Conservation (phyloP, 2,113 vertebrate genomes). For the Notothenia coriiceps region DNA sequence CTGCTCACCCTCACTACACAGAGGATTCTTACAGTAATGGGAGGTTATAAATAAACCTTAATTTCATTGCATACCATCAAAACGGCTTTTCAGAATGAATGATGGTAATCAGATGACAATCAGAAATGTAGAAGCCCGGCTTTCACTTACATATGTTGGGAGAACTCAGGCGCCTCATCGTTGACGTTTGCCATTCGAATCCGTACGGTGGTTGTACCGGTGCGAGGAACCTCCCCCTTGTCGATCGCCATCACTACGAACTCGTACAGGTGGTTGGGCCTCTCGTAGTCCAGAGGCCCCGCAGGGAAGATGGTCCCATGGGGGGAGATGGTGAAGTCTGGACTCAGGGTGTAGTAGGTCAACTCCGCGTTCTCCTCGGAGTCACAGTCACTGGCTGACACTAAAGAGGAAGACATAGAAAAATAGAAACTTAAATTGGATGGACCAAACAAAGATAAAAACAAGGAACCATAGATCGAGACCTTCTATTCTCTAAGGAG, state of each 20-base stretch:
- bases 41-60: no score
- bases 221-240: slow-evolving; percentile 86
- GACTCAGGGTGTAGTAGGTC: slow-evolving; percentile 88
- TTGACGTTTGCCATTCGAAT: slow-evolving; percentile 91
- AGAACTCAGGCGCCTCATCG: slow-evolving; percentile 90
- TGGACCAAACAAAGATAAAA: not conserved
- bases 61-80: not conserved
- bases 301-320: slow-evolving; percentile 89
- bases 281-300: slow-evolving; percentile 87
- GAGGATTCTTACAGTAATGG: not conserved
- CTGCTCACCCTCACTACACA: not conserved
- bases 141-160: slow-evolving; percentile 86
- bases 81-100: not conserved
- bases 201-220: slow-evolving; percentile 90
- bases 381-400: slow-evolving; percentile 91
- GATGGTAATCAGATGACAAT: not conserved
- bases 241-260: slow-evolving; percentile 92
- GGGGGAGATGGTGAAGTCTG: slow-evolving; percentile 89
- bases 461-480: not conserved
- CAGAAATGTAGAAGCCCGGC: not conserved
- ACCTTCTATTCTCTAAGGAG: not conserved
- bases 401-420: slow-evolving; percentile 67
- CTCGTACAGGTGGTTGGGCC: slow-evolving; percentile 90
- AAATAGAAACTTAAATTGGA: slow-evolving; percentile 10
- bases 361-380: slow-evolving; percentile 88